Evolutionary conservation across 2,888 invertebrate species (phyloP).

Genomic region (Pterobdella sp.): DNA sequence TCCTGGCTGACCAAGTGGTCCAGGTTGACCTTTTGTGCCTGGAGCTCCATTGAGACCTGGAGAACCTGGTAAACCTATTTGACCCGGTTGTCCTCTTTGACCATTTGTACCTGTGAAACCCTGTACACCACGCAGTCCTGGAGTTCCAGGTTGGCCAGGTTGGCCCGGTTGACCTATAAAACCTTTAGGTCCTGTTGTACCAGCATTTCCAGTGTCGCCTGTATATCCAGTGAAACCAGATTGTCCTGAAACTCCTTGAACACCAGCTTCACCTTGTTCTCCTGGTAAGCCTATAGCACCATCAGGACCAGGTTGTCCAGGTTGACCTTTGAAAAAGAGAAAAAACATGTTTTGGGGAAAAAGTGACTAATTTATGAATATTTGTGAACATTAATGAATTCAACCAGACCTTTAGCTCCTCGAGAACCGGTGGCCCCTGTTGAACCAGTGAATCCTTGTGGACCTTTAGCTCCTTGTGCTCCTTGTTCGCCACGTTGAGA

Average conservation of each 20-base stretch:
- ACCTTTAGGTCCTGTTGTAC: constrained; percentile 20
- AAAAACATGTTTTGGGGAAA: too few species aligned
- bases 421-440: constrained; percentile 17
- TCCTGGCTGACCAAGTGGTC: constrained; percentile 32
- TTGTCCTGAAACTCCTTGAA: constrained; percentile 11
- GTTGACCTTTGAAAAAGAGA: background rate
- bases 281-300: constrained; percentile 41
- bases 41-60: constrained; percentile 31
- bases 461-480: constrained; percentile 7
- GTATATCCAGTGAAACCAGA: constrained; percentile 24
- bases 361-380: too few species aligned
- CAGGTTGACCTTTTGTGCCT: constrained; percentile 27
- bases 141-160: constrained; percentile 29
- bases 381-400: too few species aligned
- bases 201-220: constrained; percentile 26
- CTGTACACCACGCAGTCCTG: constrained; percentile 33
- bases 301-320: background rate
- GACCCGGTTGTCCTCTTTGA: constrained; percentile 24
- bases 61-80: constrained; percentile 29
- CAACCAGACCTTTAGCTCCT: constrained; percentile 12
- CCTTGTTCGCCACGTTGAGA: constrained; percentile 3
- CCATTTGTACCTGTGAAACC: constrained; percentile 45
- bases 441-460: constrained; percentile 11
- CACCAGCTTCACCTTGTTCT: constrained; percentile 49
- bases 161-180: constrained; percentile 30